Evolutionary conservation across 2,113 vertebrate genomes (phyloP).

Genomic region (Actinemys pallida): DNA sequence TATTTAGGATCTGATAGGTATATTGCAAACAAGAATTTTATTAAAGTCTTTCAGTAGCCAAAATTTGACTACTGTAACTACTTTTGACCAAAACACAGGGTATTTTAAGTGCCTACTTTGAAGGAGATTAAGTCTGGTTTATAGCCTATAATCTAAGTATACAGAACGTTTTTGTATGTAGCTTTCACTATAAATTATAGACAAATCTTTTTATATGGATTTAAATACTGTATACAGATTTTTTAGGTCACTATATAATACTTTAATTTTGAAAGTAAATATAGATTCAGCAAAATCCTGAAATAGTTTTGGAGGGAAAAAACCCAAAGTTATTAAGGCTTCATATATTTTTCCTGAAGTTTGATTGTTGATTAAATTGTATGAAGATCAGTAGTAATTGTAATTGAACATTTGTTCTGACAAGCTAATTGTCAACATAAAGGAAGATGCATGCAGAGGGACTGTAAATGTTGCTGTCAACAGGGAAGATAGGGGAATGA

Average conservation of each 20-base stretch:
- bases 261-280: background rate
- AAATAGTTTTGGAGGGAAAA: background rate
- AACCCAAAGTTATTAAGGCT: background rate
- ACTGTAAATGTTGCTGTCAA: background rate
- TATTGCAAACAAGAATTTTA: background rate
- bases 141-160: conserved; percentile 13
- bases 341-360: background rate
- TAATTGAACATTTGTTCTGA: background rate
- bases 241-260: conserved; percentile 2
- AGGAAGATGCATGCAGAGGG: background rate
- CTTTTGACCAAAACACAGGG: background rate
- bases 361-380: background rate
- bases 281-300: background rate
- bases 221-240: background rate
- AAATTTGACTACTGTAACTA: background rate
- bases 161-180: conserved; percentile 5
- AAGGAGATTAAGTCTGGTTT: conserved; percentile 6
- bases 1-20: background rate
- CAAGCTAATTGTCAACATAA: background rate
- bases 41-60: background rate
- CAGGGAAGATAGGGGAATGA: background rate
- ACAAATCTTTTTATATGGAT: background rate
- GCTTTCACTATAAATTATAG: conserved; percentile 46
- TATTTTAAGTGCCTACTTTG: conserved; percentile 49
- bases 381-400: background rate